These are phyloP conservation scores for Sarotherodon lohbergeri DNA, from an alignment of 2,113 vertebrate species.

Conservation along the genomic window DNA sequence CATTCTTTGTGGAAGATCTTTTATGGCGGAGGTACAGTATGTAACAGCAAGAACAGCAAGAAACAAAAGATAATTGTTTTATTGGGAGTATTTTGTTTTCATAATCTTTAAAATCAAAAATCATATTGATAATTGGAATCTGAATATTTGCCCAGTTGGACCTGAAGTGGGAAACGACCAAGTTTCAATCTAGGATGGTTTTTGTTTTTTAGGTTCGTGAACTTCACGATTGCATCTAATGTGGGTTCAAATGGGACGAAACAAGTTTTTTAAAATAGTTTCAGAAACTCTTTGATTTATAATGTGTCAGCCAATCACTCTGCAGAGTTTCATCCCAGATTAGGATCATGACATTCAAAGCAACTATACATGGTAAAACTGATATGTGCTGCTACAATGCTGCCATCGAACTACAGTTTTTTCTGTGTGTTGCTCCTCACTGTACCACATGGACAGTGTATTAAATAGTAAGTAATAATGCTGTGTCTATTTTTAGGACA, in stretches of 20 bases:
- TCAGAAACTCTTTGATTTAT: not conserved
- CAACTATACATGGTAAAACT: not conserved
- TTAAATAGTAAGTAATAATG: not conserved
- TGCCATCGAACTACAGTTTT: not conserved
- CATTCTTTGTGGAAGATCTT: not conserved
- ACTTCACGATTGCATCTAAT: not conserved
- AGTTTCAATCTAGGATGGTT: not conserved
- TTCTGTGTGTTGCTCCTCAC: not conserved
- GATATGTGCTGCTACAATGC: not conserved
- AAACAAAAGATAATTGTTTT: not conserved
- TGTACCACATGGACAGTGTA: not conserved
- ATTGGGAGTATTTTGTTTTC: not conserved
- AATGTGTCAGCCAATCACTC: not conserved
- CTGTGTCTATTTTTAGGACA: not conserved
- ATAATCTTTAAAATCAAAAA: not conserved
- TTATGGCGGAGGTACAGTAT: not conserved
- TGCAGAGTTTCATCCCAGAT: rapidly evolving
- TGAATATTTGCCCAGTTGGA: not conserved
- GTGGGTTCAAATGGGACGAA: not conserved
- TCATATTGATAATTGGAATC: not conserved
- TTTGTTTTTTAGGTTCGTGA: not conserved
- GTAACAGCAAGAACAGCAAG: not conserved
- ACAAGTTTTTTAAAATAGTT: not conserved
- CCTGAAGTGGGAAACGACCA: not conserved
- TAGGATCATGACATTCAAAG: not conserved